These are phyloP conservation scores for Hermodice carunculata DNA, from an alignment of 2,888 invertebrate genomes.

Conservation along the genomic window DNA sequence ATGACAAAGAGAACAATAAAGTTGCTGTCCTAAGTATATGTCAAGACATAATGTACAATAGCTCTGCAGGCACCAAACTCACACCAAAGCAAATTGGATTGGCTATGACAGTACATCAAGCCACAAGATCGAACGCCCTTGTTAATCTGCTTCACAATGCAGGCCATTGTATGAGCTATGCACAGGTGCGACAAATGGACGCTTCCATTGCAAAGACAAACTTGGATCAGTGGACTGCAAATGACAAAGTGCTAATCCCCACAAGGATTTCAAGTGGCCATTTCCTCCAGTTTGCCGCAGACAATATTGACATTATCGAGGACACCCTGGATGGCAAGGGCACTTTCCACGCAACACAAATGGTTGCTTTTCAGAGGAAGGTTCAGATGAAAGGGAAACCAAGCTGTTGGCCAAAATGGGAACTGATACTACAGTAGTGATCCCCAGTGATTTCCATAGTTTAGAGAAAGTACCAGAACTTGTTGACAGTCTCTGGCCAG, in stretches of 20 bases:
- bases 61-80: no score
- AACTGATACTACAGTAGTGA: neutral
- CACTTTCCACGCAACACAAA: neutral
- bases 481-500: neutral
- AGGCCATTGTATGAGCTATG: neutral
- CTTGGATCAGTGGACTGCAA: neutral
- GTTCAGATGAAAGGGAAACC: neutral
- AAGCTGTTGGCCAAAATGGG: no score
- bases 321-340: neutral
- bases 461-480: neutral
- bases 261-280: neutral
- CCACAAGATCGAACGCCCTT: no score
- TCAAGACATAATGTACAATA: no score
- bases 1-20: no score
- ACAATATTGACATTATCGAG: neutral
- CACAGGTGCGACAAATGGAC: neutral
- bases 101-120: no score
- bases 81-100: no score
- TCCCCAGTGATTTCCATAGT: neutral
- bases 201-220: neutral
- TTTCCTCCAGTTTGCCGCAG: neutral
- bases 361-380: neutral
- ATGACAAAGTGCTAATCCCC: neutral
- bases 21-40: no score
- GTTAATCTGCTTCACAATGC: no score